Conservation (phyloP, 2,113 vertebrate species). For the Uria lomvia region DNA sequence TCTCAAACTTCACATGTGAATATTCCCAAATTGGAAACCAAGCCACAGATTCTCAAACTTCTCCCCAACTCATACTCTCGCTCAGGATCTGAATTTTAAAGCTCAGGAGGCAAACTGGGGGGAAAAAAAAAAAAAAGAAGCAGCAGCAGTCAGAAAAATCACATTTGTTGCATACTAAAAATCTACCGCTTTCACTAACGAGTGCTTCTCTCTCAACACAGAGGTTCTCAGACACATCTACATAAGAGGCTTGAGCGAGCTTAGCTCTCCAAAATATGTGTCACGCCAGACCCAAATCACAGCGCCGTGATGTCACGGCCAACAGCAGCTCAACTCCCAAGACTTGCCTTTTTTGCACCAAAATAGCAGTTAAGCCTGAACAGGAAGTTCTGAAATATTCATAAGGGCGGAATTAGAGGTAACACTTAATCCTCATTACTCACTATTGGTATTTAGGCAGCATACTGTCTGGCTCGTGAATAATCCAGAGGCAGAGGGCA, state of each 20-base stretch:
- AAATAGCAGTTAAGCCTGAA: constrained; percentile 66
- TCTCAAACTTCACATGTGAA: background rate
- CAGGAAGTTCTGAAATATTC: constrained; percentile 43
- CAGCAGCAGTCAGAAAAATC: background rate
- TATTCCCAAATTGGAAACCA: background rate
- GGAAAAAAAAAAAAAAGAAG: accelerated
- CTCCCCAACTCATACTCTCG: background rate
- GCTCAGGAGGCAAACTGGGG: background rate
- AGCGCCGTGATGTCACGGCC: constrained; percentile 26
- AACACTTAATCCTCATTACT: constrained; percentile 49
- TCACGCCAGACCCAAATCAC: constrained; percentile 28
- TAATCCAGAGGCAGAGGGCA: constrained; percentile 32
- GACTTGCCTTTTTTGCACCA: constrained; percentile 37
- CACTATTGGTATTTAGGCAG: constrained; percentile 37
- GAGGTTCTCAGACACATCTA: constrained; percentile 12
- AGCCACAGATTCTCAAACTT: background rate
- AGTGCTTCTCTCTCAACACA: background rate
- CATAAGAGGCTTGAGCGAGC: constrained; percentile 36
- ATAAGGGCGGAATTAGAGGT: constrained; percentile 1
- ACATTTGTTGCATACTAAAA: background rate
- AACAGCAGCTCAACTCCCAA: constrained; percentile 35
- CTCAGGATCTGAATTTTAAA: background rate
- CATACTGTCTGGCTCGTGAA: background rate
- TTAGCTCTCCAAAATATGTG: constrained; percentile 7
- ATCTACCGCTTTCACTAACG: background rate